A percentile compares a stretch with the other conserved stretches of the same genome.
Conservation (phyloP, 2,888 invertebrate species). For the Cephus spinipes region DNA sequence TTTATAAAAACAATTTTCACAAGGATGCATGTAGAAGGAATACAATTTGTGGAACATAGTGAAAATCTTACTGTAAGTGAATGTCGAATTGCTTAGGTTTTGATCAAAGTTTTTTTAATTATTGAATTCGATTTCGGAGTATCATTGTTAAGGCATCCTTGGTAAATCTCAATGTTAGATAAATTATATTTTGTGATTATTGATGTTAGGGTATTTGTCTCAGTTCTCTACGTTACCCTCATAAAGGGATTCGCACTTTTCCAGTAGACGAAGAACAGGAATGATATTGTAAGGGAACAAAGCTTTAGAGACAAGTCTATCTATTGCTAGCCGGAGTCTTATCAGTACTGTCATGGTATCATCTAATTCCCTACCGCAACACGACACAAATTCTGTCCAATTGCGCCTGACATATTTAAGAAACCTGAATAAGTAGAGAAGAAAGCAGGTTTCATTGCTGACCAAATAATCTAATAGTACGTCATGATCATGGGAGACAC, state of each 20-base stretch:
- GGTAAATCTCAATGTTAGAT: neutral
- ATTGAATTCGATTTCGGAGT: neutral
- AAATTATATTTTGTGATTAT: neutral
- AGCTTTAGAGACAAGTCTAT: conserved; percentile 83
- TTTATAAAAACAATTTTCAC: neutral
- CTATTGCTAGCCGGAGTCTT: conserved; percentile 82
- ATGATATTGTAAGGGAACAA: conserved; percentile 92
- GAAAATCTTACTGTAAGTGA: neutral
- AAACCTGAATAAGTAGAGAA: conserved; percentile 85
- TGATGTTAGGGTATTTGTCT: conserved; percentile 46
- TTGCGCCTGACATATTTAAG: conserved; percentile 86
- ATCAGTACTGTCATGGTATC: conserved; percentile 88
- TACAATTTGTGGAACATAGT: neutral
- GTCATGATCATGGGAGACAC: conserved; percentile 85
- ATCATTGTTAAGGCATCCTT: neutral
- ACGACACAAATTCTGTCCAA: conserved; percentile 85
- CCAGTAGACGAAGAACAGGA: conserved; percentile 84
- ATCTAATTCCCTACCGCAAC: conserved; percentile 80
- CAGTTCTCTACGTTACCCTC: conserved; percentile 86
- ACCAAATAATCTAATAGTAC: conserved; percentile 87
- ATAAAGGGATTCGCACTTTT: conserved; percentile 86
- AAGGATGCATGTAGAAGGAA: neutral
- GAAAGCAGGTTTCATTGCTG: conserved; percentile 91
- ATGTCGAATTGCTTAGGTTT: neutral
- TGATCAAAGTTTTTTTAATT: neutral